A percentile compares a stretch with the other conserved stretches of the same genome.
These are phyloP conservation scores for Sclerodermus sp. DNA, from an alignment of 2,888 invertebrate species.

Conservation along the genomic window DNA sequence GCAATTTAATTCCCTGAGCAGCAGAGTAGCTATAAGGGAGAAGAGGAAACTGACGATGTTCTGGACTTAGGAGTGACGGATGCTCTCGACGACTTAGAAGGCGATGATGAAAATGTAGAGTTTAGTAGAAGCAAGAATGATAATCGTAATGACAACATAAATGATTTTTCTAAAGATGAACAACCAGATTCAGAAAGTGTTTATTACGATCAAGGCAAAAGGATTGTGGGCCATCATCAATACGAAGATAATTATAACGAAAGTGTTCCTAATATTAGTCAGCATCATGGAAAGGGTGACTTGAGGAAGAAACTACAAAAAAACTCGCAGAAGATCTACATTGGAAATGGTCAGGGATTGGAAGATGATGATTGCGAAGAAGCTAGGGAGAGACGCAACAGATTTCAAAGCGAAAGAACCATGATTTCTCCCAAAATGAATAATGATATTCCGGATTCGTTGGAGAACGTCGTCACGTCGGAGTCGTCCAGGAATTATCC, in stretches of 20 bases:
- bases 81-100: constrained; percentile 54
- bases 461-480: constrained; percentile 51
- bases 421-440: constrained; percentile 48
- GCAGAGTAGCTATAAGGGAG: constrained; percentile 56
- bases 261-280: constrained; percentile 18
- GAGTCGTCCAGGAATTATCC: constrained; percentile 38
- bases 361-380: constrained; percentile 53
- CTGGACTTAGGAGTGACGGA: constrained; percentile 57
- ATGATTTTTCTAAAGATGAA: constrained; percentile 48
- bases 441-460: constrained; percentile 49
- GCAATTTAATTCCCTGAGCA: constrained; percentile 53
- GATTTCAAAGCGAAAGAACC: constrained; percentile 50
- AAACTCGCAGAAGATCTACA: constrained; percentile 35
- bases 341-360: constrained; percentile 39
- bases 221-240: constrained; percentile 16
- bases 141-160: constrained; percentile 33
- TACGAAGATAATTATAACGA: constrained; percentile 31
- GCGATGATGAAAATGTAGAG: constrained; percentile 53
- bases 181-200: constrained; percentile 17
- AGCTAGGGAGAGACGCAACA: constrained; percentile 48
- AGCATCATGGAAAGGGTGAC: constrained; percentile 37
- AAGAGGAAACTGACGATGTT: constrained; percentile 57
- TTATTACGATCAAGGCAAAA: constrained; percentile 39
- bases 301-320: constrained; percentile 50
- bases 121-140: constrained; percentile 44